Conservation (phyloP, 1,140 invertebrate genomes). For the Arctopsyche grandis region DNA sequence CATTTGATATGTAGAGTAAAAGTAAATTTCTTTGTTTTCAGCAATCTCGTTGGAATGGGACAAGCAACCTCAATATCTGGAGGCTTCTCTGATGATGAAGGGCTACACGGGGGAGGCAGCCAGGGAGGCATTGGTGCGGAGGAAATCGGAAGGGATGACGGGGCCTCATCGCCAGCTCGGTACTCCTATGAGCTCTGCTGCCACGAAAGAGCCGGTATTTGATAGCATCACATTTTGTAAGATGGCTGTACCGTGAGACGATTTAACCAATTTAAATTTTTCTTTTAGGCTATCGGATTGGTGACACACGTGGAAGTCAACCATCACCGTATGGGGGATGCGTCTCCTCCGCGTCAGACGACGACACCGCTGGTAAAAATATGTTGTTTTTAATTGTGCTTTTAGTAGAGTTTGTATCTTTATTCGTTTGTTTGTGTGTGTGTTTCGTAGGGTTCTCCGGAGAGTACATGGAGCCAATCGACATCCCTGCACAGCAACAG, state of each 20-base stretch:
- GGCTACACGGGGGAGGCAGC: slow-evolving; percentile 70
- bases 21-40: slow-evolving; percentile 48
- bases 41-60: slow-evolving; percentile 69
- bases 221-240: too few species aligned
- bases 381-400: not conserved
- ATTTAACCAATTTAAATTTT: not conserved
- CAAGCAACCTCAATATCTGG: slow-evolving; percentile 69
- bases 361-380: slow-evolving; percentile 65
- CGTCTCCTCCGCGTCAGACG: slow-evolving; percentile 68
- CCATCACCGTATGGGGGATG: slow-evolving; percentile 68
- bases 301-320: slow-evolving; percentile 68
- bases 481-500: slow-evolving; percentile 59
- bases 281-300: slow-evolving; percentile 60
- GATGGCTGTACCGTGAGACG: not conserved
- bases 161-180: slow-evolving; percentile 63
- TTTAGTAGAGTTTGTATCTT: too few species aligned
- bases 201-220: slow-evolving; percentile 63
- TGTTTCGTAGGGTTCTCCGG: slow-evolving; percentile 64
- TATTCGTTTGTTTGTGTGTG: not conserved
- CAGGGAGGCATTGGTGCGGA: slow-evolving; percentile 57
- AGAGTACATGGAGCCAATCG: slow-evolving; percentile 69
- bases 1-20: too few species aligned
- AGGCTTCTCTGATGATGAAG: slow-evolving; percentile 74
- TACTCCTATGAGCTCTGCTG: slow-evolving; percentile 64
- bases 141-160: slow-evolving; percentile 56